Percentiles rank a stretch among this genome's conserved stretches.
Conservation (phyloP, 2,113 vertebrate species). For the Cyprinus carpio region DNA sequence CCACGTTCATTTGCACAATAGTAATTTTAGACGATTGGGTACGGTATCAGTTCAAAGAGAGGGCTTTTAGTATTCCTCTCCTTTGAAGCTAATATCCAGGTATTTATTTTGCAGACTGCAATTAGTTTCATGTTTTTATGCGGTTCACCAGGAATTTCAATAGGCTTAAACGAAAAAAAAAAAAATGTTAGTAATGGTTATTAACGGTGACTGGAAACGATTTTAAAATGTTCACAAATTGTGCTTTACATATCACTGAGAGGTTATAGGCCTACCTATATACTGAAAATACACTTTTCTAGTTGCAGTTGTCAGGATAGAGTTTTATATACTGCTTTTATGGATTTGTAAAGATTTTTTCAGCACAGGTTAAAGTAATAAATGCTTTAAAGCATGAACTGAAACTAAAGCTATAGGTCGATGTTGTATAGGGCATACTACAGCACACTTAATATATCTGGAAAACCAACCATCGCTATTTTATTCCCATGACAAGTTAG, state of each 20-base stretch:
- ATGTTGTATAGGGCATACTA: not conserved
- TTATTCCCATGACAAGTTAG: constrained; percentile 77
- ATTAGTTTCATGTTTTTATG: not conserved
- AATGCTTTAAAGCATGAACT: not conserved
- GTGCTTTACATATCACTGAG: too few relatives aligned
- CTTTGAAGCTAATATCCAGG: constrained; percentile 37
- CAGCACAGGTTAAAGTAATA: not conserved
- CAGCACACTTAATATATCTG: constrained; percentile 58
- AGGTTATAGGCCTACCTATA: not conserved
- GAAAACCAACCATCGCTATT: constrained; percentile 55
- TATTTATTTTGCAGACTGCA: constrained; percentile 6
- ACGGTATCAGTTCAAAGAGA: constrained; percentile 39
- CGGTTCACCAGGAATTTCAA: not conserved
- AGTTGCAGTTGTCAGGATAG: not conserved
- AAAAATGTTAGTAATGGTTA: not conserved
- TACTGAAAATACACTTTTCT: not conserved
- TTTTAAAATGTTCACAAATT: not conserved
- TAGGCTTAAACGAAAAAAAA: not conserved
- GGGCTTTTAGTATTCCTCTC: not conserved
- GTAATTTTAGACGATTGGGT: constrained; percentile 42
- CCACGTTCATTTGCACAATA: constrained; percentile 30
- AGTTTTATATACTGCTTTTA: not conserved
- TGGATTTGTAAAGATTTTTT: not conserved
- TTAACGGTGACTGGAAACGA: not conserved
- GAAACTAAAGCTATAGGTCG: not conserved